phyloP scores from a whole-genome alignment of 2,888 invertebrate genomes.

The Rhyacophila evoluta region DNA sequence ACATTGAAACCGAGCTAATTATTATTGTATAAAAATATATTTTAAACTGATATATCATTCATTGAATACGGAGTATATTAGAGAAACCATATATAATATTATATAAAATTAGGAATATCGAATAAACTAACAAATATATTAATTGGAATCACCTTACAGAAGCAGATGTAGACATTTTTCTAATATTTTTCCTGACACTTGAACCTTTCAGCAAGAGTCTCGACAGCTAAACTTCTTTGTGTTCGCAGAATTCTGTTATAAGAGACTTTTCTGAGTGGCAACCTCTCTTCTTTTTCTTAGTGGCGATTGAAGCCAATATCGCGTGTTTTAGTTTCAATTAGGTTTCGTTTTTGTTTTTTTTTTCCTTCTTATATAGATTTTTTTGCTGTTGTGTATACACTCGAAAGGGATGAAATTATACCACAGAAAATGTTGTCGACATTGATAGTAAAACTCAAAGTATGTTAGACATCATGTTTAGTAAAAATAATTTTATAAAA shows the following conservation, averaged over 20 bases:
- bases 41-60: too few relatives aligned
- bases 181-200: constrained; percentile 42
- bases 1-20: too few relatives aligned
- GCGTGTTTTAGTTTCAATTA: constrained; percentile 40
- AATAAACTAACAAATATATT: not conserved
- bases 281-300: constrained; percentile 32
- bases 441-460: too few relatives aligned
- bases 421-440: too few relatives aligned
- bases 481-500: too few relatives aligned
- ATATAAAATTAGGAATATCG: not conserved
- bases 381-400: not conserved
- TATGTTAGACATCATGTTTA: too few relatives aligned
- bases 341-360: constrained; percentile 20
- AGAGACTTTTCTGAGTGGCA: constrained; percentile 41
- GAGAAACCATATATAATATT: not conserved
- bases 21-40: too few relatives aligned
- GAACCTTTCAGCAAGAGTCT: constrained; percentile 32
- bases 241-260: constrained; percentile 41
- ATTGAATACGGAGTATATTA: too few relatives aligned
- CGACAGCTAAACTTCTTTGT: constrained; percentile 46
- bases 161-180: not conserved
- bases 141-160: not conserved
- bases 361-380: not conserved
- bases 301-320: constrained; percentile 41
- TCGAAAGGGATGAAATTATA: not conserved